Percentiles rank a stretch among this genome's conserved stretches.
phyloP scores from a whole-genome alignment of 2,888 invertebrate species.

The Cryptocephalus primarius region DNA sequence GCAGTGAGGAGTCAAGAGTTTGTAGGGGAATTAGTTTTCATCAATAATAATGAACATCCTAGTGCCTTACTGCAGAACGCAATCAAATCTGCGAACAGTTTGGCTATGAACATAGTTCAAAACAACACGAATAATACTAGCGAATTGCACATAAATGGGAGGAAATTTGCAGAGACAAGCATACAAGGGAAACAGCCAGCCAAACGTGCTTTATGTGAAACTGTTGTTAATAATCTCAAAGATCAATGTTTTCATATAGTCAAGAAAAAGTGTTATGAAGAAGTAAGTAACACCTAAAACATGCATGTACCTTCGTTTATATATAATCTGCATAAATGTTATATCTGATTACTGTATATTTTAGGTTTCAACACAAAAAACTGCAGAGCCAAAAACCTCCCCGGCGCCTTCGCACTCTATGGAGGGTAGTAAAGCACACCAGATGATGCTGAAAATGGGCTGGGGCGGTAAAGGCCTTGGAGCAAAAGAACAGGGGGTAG shows the following conservation, averaged over 20 bases:
- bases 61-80: conserved; percentile 12
- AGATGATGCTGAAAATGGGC: conserved; percentile 27
- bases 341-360: neutral
- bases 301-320: too few relatives aligned
- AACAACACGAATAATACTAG: conserved; percentile 3
- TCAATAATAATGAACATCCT: conserved; percentile 9
- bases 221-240: conserved; percentile 16
- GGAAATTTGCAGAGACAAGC: conserved; percentile 9
- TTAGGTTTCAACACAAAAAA: neutral
- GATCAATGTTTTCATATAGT: conserved; percentile 21
- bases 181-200: conserved; percentile 12
- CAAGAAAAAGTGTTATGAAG: conserved; percentile 20
- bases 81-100: conserved; percentile 9
- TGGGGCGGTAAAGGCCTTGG: conserved; percentile 26
- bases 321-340: neutral
- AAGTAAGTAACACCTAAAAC: conserved; percentile 16
- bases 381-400: neutral
- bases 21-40: neutral
- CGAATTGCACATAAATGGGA: conserved; percentile 8
- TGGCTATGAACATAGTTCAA: conserved; percentile 4
- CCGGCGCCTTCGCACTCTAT: conserved; percentile 6
- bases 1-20: neutral
- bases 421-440: conserved; percentile 20
- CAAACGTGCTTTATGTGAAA: conserved; percentile 18
- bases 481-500: conserved; percentile 21